phyloP scores from a whole-genome alignment of 2,888 invertebrate genomes.

The Leptopilina drosophilae region DNA sequence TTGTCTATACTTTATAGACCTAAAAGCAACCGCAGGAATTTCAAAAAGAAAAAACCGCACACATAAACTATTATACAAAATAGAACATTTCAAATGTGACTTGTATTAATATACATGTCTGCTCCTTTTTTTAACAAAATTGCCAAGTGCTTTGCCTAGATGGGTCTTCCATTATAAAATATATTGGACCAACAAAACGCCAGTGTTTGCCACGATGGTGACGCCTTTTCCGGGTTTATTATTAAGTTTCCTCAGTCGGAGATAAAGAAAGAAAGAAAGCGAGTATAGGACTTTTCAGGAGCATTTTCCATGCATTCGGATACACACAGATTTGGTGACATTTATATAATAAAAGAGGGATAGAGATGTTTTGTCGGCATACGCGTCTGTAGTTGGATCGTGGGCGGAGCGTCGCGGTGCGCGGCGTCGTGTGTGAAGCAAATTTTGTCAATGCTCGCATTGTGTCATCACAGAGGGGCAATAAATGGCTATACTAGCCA shows the following conservation, averaged over 20 bases:
- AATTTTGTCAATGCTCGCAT: conserved; percentile 74
- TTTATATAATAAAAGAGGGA: conserved; percentile 3
- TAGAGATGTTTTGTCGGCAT: conserved; percentile 59
- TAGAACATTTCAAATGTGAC: neutral
- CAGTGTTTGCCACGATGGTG: conserved; percentile 1
- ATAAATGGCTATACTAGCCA: conserved; percentile 69
- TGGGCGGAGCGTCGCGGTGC: conserved; percentile 74
- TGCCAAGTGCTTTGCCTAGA: neutral
- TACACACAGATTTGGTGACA: conserved; percentile 7
- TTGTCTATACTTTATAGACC: too few relatives aligned
- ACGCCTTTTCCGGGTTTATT: conserved; percentile 31
- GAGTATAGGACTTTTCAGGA: conserved; percentile 25
- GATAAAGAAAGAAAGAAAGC: conserved; percentile 9
- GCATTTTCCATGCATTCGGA: conserved; percentile 28
- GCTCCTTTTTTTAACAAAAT: neutral
- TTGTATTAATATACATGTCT: neutral
- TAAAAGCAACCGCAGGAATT: too few relatives aligned
- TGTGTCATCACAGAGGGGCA: conserved; percentile 64
- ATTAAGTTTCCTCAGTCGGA: neutral
- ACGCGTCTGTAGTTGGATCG: conserved; percentile 73
- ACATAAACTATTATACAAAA: too few relatives aligned
- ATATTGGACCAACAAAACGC: conserved; percentile 18
- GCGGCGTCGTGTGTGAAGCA: conserved; percentile 73
- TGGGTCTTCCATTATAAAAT: neutral
- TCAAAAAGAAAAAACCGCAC: too few relatives aligned